These are phyloP conservation scores for Cyphomyrus discorhynchus DNA, from an alignment of 2,113 vertebrate genomes.

Conservation along the genomic window DNA sequence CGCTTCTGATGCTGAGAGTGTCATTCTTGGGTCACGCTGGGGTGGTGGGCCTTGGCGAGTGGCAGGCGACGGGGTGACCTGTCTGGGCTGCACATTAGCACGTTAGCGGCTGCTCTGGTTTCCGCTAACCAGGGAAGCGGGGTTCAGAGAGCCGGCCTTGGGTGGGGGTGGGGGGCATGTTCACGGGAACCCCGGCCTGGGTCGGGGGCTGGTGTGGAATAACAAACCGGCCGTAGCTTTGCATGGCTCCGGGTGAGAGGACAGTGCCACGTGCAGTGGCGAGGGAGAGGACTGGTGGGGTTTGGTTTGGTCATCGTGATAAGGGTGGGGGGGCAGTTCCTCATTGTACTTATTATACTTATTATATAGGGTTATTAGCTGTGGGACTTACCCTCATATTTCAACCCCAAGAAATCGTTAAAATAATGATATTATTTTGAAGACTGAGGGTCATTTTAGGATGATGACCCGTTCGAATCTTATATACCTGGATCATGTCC, in stretches of 20 bases:
- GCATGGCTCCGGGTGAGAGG: not conserved
- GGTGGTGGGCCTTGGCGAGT: not conserved
- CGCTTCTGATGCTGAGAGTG: not conserved
- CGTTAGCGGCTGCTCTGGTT: constrained; percentile 30
- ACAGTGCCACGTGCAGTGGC: not conserved
- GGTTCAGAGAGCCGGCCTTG: constrained; percentile 47
- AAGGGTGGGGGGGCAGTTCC: not conserved
- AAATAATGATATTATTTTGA: not conserved
- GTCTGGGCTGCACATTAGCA: constrained; percentile 28
- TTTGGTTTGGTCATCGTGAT: not conserved
- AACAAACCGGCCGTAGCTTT: not conserved
- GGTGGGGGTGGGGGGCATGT: constrained; percentile 58
- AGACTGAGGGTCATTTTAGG: not conserved
- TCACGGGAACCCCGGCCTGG: constrained; percentile 57
- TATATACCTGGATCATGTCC: too few relatives aligned
- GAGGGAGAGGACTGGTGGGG: not conserved
- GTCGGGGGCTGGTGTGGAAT: constrained; percentile 47
- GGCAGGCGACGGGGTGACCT: not conserved
- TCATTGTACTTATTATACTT: not conserved
- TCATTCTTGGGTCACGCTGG: not conserved
- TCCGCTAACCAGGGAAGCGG: constrained; percentile 31
- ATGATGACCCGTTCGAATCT: too few relatives aligned
- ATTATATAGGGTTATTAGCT: not conserved
- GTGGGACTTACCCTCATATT: not conserved
- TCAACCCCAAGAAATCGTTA: not conserved